Evolutionary conservation across 2,888 invertebrate genomes (phyloP).

Genomic region (Thera britannica): DNA sequence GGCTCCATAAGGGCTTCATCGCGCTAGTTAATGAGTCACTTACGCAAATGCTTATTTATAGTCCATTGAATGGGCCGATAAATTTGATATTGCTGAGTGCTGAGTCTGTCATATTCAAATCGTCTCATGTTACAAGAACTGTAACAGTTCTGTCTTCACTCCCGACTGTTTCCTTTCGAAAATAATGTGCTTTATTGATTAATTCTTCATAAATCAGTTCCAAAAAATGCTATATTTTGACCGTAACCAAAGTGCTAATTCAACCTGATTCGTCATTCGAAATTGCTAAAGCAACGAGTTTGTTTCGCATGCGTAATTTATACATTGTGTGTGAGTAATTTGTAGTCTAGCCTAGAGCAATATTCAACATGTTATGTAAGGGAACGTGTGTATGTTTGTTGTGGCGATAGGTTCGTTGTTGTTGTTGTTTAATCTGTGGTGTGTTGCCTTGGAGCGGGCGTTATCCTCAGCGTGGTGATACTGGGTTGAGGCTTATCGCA

Average conservation of each 20-base stretch:
- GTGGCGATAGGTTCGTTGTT: constrained; percentile 52
- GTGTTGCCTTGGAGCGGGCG: constrained; percentile 70
- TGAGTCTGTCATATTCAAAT: constrained; percentile 28
- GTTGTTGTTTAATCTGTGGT: constrained; percentile 18
- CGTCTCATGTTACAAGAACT: constrained; percentile 20
- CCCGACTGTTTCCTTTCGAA: neutral
- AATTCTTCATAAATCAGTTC: neutral
- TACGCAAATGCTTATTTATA: constrained; percentile 37
- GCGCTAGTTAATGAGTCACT: constrained; percentile 39
- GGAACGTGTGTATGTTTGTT: constrained; percentile 56
- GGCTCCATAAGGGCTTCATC: constrained; percentile 46
- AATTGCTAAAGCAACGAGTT: constrained; percentile 9
- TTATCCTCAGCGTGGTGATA: constrained; percentile 72
- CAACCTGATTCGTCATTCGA: constrained; percentile 8
- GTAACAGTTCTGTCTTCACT: constrained; percentile 16
- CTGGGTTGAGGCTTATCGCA: constrained; percentile 60
- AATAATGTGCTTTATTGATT: neutral
- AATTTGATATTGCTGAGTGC: constrained; percentile 31
- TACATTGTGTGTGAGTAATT: constrained; percentile 40
- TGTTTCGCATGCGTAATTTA: constrained; percentile 14
- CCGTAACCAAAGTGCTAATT: constrained; percentile 1
- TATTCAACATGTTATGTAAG: constrained; percentile 62
- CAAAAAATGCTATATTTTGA: neutral
- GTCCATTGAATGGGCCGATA: constrained; percentile 28
- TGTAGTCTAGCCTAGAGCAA: constrained; percentile 54